These are phyloP conservation scores for Megamerina dolium DNA, from an alignment of 2,888 invertebrate species.

Conservation along the genomic window DNA sequence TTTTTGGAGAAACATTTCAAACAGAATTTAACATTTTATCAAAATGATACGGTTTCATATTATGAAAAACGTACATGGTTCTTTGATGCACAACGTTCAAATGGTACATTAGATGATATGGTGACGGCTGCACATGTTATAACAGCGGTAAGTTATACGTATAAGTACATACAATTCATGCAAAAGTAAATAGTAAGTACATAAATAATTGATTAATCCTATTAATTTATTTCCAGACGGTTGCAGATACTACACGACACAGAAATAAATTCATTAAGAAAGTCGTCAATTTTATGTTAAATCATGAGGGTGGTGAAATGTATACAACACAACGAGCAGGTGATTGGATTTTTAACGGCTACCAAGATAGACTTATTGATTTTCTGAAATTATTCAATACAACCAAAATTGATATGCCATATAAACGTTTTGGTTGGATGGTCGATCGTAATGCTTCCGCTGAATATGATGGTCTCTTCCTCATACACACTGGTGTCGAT, in stretches of 20 bases:
- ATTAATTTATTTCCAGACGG: constrained; percentile 52
- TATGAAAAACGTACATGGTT: constrained; percentile 69
- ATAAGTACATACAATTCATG: too few species aligned
- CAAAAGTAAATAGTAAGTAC: not conserved
- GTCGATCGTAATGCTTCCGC: constrained; percentile 67
- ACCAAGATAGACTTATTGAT: constrained; percentile 64
- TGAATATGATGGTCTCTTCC: constrained; percentile 70
- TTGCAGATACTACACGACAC: constrained; percentile 57
- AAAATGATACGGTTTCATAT: constrained; percentile 71
- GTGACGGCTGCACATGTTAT: constrained; percentile 74
- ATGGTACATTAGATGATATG: constrained; percentile 60
- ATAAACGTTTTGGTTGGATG: constrained; percentile 80
- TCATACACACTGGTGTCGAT: constrained; percentile 66
- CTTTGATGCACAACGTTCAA: constrained; percentile 63
- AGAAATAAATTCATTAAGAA: constrained; percentile 47
- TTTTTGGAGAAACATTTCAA: constrained; percentile 51
- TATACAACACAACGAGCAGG: constrained; percentile 59
- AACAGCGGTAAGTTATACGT: constrained; percentile 57
- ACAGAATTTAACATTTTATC: constrained; percentile 57
- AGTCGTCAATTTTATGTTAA: constrained; percentile 55
- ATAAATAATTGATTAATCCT: not conserved
- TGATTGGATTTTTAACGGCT: constrained; percentile 75
- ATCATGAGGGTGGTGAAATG: constrained; percentile 50
- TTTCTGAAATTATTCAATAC: constrained; percentile 54
- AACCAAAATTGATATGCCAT: constrained; percentile 55